Base-by-base conservation (phyloP, 2,888 invertebrate species). In the Tillus elongatus region DNA sequence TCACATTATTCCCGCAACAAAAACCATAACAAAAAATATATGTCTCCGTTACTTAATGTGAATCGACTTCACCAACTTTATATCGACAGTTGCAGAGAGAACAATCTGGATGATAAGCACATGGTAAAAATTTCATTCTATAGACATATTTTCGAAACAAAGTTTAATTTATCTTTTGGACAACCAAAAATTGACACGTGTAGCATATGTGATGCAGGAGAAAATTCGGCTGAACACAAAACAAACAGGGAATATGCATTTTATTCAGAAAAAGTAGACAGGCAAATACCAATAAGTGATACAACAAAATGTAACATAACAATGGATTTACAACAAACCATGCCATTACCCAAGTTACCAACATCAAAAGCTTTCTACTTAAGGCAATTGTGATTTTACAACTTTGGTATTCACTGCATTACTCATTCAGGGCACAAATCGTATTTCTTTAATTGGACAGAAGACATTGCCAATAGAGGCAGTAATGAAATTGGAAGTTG, bases 401-500 rank as follows among this genome's bases (percentile, higher is more conserved):
- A 48, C 31, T 39, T 48, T 31, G 39, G 44, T 8, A 44, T 48
- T 4, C 47, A 49, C 28, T 39, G 12, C 13, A 36, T 36, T 24
- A 16, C 36, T 12, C 6, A 19, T 16, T 13, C 15, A 8, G 35
- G 28, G 10, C 15, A 39, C 12, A 36, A 43, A 33, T 11, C 41
- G 15, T 35, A 30, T 27, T 46, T 44, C 16, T 40, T 35, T 24
- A 45, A 33, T 8, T 58, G 57, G 57, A 47, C 49, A 15, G 56
- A 57, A 44, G 46, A 47, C 32, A 35, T 45, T 6, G 24, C 24
- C 6, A 19, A 19, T n/a, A 19, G 24, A 19, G 24, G 24, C n/a
- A 19, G 24, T n/a, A 19, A 19, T 19, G 24, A 19, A 19, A 19
- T 19, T 19, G 24, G 6, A 19, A 19, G 24, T 19, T 37, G 46